Conservation (phyloP, 2,113 vertebrate species). For the Microtus pennsylvanicus region DNA sequence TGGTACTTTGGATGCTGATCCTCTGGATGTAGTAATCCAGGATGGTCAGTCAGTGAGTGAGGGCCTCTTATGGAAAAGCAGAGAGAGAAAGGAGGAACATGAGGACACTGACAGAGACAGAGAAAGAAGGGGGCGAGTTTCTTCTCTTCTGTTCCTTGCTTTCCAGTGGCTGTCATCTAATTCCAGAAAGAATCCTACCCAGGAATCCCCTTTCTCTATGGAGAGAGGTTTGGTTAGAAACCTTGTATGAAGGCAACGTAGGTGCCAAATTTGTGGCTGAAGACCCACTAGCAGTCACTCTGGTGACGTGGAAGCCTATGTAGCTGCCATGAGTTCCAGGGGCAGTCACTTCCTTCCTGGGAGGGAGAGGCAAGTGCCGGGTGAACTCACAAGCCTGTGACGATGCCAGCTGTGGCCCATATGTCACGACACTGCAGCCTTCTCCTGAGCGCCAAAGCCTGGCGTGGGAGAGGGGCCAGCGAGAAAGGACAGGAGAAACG, state of each 20-base stretch:
- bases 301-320: neutral
- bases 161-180: neutral
- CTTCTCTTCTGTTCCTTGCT: too few relatives aligned
- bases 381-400: conserved; percentile 87
- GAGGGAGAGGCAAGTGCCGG: conserved; percentile 77
- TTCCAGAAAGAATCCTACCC: neutral
- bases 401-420: conserved; percentile 86
- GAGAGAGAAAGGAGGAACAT: accelerated
- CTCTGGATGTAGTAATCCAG: neutral
- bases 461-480: neutral
- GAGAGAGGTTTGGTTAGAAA: neutral
- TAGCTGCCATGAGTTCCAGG: conserved; percentile 45
- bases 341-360: conserved; percentile 61
- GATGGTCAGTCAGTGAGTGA: neutral
- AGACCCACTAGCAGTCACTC: neutral
- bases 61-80: neutral
- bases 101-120: neutral
- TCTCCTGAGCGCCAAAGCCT: conserved; percentile 60
- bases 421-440: conserved; percentile 84
- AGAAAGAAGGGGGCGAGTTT: neutral
- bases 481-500: neutral
- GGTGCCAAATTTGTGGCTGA: neutral
- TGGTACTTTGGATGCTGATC: neutral
- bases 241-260: neutral
- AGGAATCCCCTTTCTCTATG: neutral